These are phyloP conservation scores for Marcusenius ussheri DNA, from an alignment of 2,113 vertebrate genomes.

Conservation along the genomic window DNA sequence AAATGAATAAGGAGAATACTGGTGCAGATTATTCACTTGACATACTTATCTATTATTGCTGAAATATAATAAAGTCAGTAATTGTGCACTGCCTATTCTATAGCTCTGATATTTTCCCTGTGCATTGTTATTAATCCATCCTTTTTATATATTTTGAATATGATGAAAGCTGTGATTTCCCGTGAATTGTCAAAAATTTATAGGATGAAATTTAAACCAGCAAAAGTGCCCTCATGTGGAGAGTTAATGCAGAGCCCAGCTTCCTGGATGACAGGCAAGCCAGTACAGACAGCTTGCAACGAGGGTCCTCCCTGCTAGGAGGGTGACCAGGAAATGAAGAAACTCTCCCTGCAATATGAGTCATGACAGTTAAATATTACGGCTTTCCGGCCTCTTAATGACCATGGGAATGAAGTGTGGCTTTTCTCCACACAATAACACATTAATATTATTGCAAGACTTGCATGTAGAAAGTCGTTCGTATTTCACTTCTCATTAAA, in stretches of 20 bases:
- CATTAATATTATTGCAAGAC: not conserved
- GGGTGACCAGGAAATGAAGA: not conserved
- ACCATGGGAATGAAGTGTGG: not conserved
- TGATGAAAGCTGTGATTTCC: not conserved
- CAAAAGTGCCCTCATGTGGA: not conserved
- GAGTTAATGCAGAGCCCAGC: not conserved
- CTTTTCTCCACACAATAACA: not conserved
- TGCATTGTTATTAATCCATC: not conserved
- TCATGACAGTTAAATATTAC: not conserved
- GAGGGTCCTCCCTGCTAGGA: not conserved
- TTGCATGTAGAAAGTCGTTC: not conserved
- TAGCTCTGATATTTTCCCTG: not conserved
- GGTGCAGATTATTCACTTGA: not conserved
- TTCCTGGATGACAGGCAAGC: not conserved
- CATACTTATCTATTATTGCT: not conserved
- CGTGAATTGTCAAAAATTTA: not conserved
- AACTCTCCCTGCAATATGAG: not conserved
- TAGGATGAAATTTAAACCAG: not conserved
- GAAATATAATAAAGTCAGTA: not conserved
- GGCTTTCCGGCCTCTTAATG: not conserved
- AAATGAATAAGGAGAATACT: not conserved
- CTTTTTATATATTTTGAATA: not conserved
- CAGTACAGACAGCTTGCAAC: not conserved
- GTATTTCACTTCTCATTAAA: not conserved
- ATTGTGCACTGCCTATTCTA: not conserved